Conservation (phyloP, 2,888 invertebrate genomes). For the Drosophila subsilvestris region DNA sequence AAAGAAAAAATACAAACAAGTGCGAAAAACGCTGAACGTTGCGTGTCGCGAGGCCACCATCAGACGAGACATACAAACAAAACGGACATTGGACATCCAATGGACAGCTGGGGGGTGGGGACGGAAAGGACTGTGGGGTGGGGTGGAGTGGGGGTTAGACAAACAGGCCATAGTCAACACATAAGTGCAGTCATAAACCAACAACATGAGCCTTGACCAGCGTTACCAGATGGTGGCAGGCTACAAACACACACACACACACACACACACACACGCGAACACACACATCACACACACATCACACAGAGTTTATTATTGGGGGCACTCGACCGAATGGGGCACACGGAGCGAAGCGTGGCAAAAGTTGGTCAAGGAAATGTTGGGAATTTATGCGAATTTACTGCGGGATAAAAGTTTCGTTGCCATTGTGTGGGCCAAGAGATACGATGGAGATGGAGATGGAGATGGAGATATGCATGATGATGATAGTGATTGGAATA, state of each 20-base stretch:
- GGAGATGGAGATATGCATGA: no score
- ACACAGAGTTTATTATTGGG: neutral
- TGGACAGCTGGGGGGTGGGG: neutral
- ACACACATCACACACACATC: constrained; percentile 1
- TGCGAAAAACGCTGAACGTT: constrained; percentile 53
- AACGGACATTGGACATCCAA: neutral
- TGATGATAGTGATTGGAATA: no score
- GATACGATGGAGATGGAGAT: no score
- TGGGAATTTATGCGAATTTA: neutral
- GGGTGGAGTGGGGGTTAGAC: neutral
- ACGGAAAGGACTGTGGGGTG: neutral
- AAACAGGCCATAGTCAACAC: constrained; percentile 33
- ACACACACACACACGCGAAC: constrained; percentile 1
- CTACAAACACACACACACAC: constrained; percentile 10
- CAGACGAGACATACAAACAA: constrained; percentile 13
- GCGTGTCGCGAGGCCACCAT: constrained; percentile 41
- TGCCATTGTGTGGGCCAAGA: neutral
- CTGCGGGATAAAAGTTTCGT: neutral
- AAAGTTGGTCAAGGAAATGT: neutral
- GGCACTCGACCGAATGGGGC: constrained; percentile 2
- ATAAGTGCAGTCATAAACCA: constrained; percentile 54
- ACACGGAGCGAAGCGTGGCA: neutral
- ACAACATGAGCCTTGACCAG: constrained; percentile 36
- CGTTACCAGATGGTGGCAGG: constrained; percentile 6
- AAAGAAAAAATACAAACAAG: constrained; percentile 29